Base-by-base conservation (phyloP, 2,113 vertebrate species). In the Eclectus roratus region DNA sequence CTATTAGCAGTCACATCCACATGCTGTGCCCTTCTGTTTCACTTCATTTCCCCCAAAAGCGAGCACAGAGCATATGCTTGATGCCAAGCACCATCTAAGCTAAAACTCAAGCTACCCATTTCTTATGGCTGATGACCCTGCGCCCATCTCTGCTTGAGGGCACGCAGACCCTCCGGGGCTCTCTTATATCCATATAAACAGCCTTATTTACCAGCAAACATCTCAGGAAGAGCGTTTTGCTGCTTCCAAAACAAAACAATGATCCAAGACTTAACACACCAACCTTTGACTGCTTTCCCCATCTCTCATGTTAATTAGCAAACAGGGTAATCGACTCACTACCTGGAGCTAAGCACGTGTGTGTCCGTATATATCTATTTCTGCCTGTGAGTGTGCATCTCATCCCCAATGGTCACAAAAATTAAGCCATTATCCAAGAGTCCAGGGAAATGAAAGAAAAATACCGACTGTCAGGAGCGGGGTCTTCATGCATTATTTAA, bases 401-500 rank as follows among this genome's bases (percentile, higher is more conserved):
- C 41, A 47, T 69, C 74, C 90, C 68, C 88, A 73, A 7, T 1
- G 73, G 92, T 63, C 93, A 78, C 60, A 84, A 88, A 93, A 93
- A 76, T 61, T 47, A 84, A 94, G 79, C 52, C 72, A 55, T 94
- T 91, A 82, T 33, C 82, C 88, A 58, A 95, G 81, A 94, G 94
- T 85, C 41, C 61, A 39, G 78, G 68, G 61, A 94, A 91, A 80
- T 21, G 81, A 81, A 94, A 94, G 91, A 87, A 89, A 96, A 96
- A 95, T 71, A 72, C 8, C 83, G 58, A 60, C 70, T 83, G 88
- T 92, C 92, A 92, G 80, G 53, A 94, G 49, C 39, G 2, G 91
- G 91, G 89, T 96, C 94, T 93, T 97, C 96, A 96, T 97, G 95
- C 96, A 97, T 97, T 97, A 97, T 97, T 97, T 97, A 97, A 96